These are phyloP conservation scores for Idaea dimidiata DNA, from an alignment of 2,888 invertebrate species.

Conservation along the genomic window DNA sequence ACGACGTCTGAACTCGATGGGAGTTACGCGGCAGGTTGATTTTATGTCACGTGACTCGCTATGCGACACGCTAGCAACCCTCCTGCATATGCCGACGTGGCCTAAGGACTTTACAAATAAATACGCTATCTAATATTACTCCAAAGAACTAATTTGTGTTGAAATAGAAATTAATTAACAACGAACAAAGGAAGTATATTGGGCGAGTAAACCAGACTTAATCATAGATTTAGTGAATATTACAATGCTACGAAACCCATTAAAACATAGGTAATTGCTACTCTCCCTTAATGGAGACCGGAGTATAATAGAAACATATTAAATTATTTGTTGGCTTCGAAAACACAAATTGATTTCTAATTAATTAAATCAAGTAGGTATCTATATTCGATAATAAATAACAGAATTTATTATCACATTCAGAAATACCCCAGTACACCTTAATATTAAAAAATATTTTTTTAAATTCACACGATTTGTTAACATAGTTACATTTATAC, in stretches of 20 bases:
- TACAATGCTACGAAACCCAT: constrained; percentile 45
- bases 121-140: background rate
- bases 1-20: too few relatives aligned
- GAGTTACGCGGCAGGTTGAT: too few relatives aligned
- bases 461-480: too few relatives aligned
- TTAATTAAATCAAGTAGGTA: background rate
- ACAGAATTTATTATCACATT: too few relatives aligned
- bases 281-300: constrained; percentile 50
- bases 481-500: too few relatives aligned
- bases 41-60: too few relatives aligned
- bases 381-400: too few relatives aligned
- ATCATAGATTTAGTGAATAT: constrained; percentile 34
- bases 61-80: too few relatives aligned
- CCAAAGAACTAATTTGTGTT: background rate
- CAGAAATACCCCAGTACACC: too few relatives aligned
- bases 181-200: constrained; percentile 11
- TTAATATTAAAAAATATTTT: too few relatives aligned
- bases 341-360: background rate
- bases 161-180: background rate
- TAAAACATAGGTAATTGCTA: constrained; percentile 44
- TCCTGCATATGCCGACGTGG: too few relatives aligned
- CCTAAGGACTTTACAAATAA: background rate
- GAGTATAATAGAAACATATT: constrained; percentile 46
- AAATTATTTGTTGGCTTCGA: constrained; percentile 39
- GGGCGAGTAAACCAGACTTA: constrained; percentile 10